phyloP scores from a whole-genome alignment of 2,113 vertebrate genomes.

The Lucifuga dentata region DNA sequence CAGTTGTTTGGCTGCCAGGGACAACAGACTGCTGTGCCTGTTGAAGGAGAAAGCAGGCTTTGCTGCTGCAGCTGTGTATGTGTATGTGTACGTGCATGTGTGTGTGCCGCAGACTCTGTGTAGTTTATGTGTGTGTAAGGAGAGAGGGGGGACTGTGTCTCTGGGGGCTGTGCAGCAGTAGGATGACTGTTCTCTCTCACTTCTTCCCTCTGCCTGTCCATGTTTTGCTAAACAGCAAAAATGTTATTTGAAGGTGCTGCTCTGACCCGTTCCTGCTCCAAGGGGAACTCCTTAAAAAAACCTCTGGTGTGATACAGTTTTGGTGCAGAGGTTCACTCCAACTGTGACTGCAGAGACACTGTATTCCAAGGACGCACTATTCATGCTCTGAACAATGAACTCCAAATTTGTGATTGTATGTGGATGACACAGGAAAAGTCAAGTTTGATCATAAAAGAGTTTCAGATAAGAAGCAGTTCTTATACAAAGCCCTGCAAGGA shows the following conservation, averaged over 20 bases:
- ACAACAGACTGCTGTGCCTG: conserved; percentile 64
- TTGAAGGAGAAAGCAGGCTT: conserved; percentile 40
- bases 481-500: background rate
- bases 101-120: conserved; percentile 7
- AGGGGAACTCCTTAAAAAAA: conserved; percentile 9
- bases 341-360: conserved; percentile 6
- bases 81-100: background rate
- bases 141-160: conserved; percentile 26
- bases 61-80: conserved; percentile 7
- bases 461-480: conserved; percentile 8
- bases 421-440: conserved; percentile 17
- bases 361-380: conserved; percentile 24
- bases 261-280: conserved; percentile 34
- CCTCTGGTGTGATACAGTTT: background rate
- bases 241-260: conserved; percentile 61
- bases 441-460: background rate
- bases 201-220: conserved; percentile 38
- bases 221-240: conserved; percentile 65
- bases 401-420: conserved; percentile 22
- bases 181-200: conserved; percentile 58
- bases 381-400: conserved; percentile 33
- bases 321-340: conserved; percentile 13
- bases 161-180: conserved; percentile 26
- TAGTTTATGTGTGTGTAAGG: conserved; percentile 13
- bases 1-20: conserved; percentile 66